These are phyloP conservation scores for Drosophila rufa DNA, from an alignment of 1,140 invertebrate species.

Conservation along the genomic window DNA sequence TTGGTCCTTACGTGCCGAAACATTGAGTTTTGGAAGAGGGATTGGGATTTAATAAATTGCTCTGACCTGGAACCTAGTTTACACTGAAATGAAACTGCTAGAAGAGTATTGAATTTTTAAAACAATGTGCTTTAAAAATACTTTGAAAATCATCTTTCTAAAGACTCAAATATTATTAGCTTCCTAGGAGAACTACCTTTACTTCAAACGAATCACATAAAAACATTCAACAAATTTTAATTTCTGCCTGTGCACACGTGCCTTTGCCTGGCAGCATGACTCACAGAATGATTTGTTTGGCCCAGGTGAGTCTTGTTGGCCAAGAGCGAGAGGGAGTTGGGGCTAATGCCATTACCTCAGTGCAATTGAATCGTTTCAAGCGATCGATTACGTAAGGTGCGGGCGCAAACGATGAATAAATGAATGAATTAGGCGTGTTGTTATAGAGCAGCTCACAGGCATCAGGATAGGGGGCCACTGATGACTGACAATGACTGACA, in stretches of 20 bases:
- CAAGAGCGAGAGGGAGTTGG: conserved; percentile 1
- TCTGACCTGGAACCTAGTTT: background rate
- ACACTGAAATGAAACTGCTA: background rate
- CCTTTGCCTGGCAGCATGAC: conserved; percentile 8
- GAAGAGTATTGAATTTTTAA: background rate
- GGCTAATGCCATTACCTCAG: conserved; percentile 35
- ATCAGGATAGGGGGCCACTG: conserved; percentile 31
- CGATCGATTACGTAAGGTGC: conserved; percentile 48
- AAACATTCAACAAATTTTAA: background rate
- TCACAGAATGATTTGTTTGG: conserved; percentile 37
- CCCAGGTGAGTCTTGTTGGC: conserved; percentile 21
- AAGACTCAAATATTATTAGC: too few species aligned
- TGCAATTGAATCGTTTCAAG: conserved; percentile 58
- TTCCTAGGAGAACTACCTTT: too few species aligned
- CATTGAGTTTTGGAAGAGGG: background rate
- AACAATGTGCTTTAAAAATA: too few species aligned
- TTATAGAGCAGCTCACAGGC: background rate
- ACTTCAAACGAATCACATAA: too few species aligned
- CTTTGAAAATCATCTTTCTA: too few species aligned
- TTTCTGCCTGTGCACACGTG: background rate
- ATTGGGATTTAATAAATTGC: conserved; percentile 25
- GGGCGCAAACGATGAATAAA: conserved; percentile 53
- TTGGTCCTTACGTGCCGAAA: conserved; percentile 27
- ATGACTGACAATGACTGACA: conserved; percentile 39
- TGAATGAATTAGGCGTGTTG: conserved; percentile 42